Percentiles rank a stretch among this genome's conserved stretches.
Evolutionary conservation across 2,888 invertebrate species (phyloP).

Genomic region (Penaeus monodon): DNA sequence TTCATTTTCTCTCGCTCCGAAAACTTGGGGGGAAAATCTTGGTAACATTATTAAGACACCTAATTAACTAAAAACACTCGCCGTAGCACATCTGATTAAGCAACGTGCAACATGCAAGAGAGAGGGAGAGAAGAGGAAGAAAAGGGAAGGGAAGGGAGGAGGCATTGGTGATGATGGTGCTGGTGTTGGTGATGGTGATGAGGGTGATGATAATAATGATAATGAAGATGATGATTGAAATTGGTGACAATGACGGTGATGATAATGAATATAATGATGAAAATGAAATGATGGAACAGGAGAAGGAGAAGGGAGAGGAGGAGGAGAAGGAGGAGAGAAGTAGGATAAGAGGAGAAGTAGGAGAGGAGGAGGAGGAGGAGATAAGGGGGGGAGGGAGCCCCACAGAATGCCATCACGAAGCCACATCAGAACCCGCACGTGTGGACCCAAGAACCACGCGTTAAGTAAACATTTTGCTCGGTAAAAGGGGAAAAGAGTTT

Average conservation of each 20-base stretch:
- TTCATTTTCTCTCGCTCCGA: no score
- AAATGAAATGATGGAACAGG: no score
- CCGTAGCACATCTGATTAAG: neutral
- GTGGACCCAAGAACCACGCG: no score
- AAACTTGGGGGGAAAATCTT: no score
- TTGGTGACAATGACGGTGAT: neutral
- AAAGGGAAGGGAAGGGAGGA: neutral
- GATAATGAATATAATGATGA: neutral
- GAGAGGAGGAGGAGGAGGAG: neutral
- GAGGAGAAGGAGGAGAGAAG: neutral
- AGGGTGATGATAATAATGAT: neutral
- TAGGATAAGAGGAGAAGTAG: neutral
- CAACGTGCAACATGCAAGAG: no score
- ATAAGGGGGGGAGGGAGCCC: neutral
- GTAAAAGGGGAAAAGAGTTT: neutral
- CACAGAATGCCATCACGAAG: neutral
- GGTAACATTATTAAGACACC: no score
- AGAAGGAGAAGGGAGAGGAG: no score
- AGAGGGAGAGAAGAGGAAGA: neutral
- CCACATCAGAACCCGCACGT: no score
- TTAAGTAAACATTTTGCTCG: no score
- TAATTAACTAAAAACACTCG: no score
- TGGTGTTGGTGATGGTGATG: neutral
- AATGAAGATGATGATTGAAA: no score
- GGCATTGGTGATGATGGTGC: neutral